Evolutionary conservation across 1,140 invertebrate species (phyloP), one percentile per base, ranked within the genome.

Genomic region (Bilobella aurantiaca): DNA sequence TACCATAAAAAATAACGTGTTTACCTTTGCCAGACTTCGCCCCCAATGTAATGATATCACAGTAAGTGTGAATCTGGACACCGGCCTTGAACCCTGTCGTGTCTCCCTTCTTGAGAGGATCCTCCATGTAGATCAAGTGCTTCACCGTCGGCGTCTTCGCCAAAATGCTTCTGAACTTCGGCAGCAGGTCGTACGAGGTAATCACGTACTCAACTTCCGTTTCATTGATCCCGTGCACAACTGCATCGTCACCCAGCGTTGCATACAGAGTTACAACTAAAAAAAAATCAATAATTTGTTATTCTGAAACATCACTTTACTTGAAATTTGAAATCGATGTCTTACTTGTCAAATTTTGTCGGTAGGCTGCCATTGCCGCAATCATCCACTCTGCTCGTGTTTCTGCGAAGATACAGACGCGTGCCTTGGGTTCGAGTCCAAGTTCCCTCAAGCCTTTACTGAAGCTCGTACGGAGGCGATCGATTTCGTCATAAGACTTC

Each of bases 381-480:
- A 97, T 85, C 84, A 98, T 88, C 95, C 96, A 99, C 81, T 99
- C 95, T 27, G 88, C 88, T 69, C 95, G 81, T 0, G 96, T 99
- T 81, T 99, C 96, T 0, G 95, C 91, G 79, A 97, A 98, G 72
- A 99, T 90, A 21, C 92, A 89, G 65, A 98, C 79, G 60, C 81
- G 78, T 29, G 37, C 49, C 27, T 68, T 69, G 3, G 69, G 65
- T 73, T 83, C 81, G 18, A 73, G n/a, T 3, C 81, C 83, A 37
- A 80, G 65, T n/a, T 74, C 84, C 2, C 84, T 78, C 28, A 96
- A 77, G 1, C 91, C 93, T 49, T 83, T 83, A 29, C 89, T 89
- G 77, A 98, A 90, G 69, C 85, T 81, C 0, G 82, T 77, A 2
- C 91, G 85, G 73, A 87, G 77, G 1, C 79, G 76, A 72, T 91